phyloP scores from a whole-genome alignment of 2,888 invertebrate species.

The Listrodromus nycthemerus region DNA sequence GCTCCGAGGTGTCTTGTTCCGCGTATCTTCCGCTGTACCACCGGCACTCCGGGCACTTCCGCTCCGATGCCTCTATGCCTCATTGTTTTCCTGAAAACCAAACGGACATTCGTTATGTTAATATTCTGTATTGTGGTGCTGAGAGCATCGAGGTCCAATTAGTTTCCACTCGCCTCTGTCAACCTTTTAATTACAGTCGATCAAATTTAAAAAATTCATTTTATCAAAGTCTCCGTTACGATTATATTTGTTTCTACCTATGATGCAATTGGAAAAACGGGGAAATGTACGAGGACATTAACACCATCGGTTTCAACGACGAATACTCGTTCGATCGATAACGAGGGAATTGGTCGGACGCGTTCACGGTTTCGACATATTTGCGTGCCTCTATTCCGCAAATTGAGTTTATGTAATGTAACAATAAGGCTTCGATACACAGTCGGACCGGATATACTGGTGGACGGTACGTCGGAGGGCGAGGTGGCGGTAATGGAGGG shows the following conservation, averaged over 20 bases:
- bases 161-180: not conserved
- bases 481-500: slow-evolving; percentile 91
- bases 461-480: slow-evolving; percentile 90
- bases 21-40: not conserved
- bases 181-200: not conserved
- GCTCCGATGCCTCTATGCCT: not conserved
- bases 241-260: not conserved
- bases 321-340: not conserved
- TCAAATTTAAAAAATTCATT: not conserved
- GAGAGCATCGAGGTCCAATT: not conserved
- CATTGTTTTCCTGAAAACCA: not conserved
- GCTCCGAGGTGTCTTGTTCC: slow-evolving; percentile 3
- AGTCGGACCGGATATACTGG: slow-evolving; percentile 93
- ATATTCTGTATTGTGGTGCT: not conserved
- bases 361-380: slow-evolving; percentile 9
- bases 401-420: slow-evolving; percentile 34
- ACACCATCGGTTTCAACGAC: not conserved
- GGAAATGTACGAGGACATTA: not conserved
- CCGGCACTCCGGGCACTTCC: not conserved
- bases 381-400: not conserved
- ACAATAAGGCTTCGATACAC: slow-evolving; percentile 74
- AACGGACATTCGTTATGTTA: not conserved
- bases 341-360: slow-evolving; percentile 30
- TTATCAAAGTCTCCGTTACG: too few species aligned
- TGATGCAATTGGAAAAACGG: not conserved